Conservation (phyloP, 1,140 invertebrate species). For the Diachasmimorpha longicaudata region DNA sequence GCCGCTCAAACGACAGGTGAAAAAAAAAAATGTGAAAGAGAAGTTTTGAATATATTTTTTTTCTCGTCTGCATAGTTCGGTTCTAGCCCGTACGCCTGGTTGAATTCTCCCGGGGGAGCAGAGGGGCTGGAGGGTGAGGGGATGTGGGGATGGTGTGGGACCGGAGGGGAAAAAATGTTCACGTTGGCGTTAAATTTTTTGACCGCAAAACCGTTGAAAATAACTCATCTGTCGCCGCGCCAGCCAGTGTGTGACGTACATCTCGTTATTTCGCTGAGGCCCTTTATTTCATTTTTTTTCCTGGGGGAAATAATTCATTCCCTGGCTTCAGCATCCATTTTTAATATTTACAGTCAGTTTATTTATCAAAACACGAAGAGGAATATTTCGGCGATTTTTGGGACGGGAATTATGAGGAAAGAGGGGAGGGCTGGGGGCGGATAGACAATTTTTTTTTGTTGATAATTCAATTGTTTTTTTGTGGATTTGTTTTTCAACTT, state of each 20-base stretch:
- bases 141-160: not conserved
- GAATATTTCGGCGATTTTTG: not conserved
- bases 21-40: not conserved
- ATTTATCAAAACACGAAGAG: not conserved
- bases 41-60: not conserved
- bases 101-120: not conserved
- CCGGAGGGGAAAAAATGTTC: not conserved
- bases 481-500: too few species aligned
- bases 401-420: too few species aligned
- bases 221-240: not conserved
- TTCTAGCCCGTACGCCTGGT: not conserved
- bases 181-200: conserved; percentile 2
- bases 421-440: too few species aligned
- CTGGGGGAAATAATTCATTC: not conserved
- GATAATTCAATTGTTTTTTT: too few species aligned
- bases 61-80: not conserved
- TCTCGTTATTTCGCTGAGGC: not conserved
- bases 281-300: not conserved
- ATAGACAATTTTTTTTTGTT: too few species aligned
- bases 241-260: not conserved
- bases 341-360: conserved; percentile 9
- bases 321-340: not conserved
- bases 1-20: not conserved
- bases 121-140: not conserved
- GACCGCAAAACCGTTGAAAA: not conserved